phyloP scores from a whole-genome alignment of 2,113 vertebrate genomes.

The Syrmaticus mikado region DNA sequence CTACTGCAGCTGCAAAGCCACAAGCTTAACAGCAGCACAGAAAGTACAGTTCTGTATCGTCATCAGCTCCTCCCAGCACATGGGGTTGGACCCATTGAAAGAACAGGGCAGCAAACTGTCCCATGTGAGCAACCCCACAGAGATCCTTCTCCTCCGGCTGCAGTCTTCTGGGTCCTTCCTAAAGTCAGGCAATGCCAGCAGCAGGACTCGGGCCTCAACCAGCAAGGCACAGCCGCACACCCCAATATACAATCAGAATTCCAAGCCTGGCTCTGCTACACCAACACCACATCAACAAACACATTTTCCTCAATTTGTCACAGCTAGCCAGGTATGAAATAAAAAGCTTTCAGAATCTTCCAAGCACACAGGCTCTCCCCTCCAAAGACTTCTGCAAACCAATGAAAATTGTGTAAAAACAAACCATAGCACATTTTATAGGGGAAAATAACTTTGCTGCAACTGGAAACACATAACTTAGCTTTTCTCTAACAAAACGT shows the following conservation, averaged over 20 bases:
- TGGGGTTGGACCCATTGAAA: not conserved
- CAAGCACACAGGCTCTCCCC: not conserved
- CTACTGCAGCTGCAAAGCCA: not conserved
- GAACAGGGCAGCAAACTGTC: no score
- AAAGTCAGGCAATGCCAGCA: not conserved
- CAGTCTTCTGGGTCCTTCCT: not conserved
- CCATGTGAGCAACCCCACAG: not conserved
- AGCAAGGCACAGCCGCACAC: accelerated
- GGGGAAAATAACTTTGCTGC: conserved; percentile 3
- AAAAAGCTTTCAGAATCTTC: not conserved
- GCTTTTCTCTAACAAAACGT: conserved; percentile 42
- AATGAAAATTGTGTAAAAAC: conserved; percentile 15
- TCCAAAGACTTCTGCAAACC: not conserved
- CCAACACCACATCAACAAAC: not conserved
- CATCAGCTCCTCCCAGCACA: not conserved
- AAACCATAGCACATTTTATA: conserved; percentile 29
- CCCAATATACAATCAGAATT: accelerated
- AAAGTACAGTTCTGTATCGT: not conserved
- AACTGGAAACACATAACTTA: conserved; percentile 38
- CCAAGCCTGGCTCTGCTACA: not conserved
- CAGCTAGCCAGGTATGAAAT: not conserved
- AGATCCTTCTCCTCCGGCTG: accelerated
- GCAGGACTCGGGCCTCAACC: not conserved
- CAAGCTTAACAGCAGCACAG: not conserved
- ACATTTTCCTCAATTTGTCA: conserved; percentile 46